phyloP scores from a whole-genome alignment of 2,888 invertebrate genomes.

The Mechanitis messenoides region DNA sequence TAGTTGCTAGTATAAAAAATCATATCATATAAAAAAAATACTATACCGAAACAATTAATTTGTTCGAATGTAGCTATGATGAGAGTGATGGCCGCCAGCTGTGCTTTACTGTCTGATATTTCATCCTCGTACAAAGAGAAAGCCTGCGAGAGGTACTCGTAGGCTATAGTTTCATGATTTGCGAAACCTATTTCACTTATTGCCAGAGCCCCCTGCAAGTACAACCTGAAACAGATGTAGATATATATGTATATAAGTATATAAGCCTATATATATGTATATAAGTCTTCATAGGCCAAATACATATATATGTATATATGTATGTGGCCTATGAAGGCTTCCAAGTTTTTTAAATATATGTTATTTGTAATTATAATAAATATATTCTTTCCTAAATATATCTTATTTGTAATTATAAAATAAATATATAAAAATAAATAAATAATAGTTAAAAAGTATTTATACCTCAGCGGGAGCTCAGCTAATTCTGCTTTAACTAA shows the following conservation, averaged over 20 bases:
- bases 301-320: too few relatives aligned
- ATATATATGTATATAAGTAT: too few relatives aligned
- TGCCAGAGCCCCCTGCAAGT: constrained; percentile 96
- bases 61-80: constrained; percentile 97
- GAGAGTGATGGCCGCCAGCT: constrained; percentile 95
- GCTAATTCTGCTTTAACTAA: constrained; percentile 96
- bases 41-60: constrained; percentile 88
- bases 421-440: too few relatives aligned
- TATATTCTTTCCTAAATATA: too few relatives aligned
- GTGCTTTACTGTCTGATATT: constrained; percentile 97
- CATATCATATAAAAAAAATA: too few relatives aligned
- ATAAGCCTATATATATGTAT: too few relatives aligned
- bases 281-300: too few relatives aligned
- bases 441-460: neutral
- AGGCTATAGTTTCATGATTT: constrained; percentile 97
- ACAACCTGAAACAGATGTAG: constrained; percentile 72
- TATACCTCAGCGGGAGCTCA: constrained; percentile 89
- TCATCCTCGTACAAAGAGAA: constrained; percentile 99
- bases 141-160: constrained; percentile 97
- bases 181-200: constrained; percentile 95
- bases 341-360: too few relatives aligned
- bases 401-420: too few relatives aligned
- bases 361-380: too few relatives aligned
- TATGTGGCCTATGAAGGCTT: too few relatives aligned
- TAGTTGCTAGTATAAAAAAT: too few relatives aligned